phyloP scores from a whole-genome alignment of 2,797 vertebrate genomes.

The Melanotaenia maccullochi region DNA sequence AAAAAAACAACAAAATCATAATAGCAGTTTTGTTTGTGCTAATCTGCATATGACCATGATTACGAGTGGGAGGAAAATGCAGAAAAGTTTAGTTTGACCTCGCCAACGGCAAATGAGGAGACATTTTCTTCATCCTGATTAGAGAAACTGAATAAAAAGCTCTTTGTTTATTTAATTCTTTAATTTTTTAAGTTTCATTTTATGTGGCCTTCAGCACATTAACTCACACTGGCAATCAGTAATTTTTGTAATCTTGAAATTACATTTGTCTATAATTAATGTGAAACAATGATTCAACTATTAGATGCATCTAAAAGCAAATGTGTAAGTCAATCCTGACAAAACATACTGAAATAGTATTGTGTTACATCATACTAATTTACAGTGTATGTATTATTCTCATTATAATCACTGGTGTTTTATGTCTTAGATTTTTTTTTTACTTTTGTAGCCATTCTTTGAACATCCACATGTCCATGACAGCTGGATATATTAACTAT shows the following conservation, averaged over 20 bases:
- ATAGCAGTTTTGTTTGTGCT: not conserved
- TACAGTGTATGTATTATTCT: not conserved
- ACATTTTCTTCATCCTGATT: not conserved
- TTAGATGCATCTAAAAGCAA: not conserved
- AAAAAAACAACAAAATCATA: conserved; percentile 1
- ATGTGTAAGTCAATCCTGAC: not conserved
- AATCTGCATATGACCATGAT: not conserved
- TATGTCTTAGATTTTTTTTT: not conserved
- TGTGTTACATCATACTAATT: not conserved
- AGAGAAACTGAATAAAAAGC: not conserved
- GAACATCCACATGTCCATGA: conserved; percentile 5
- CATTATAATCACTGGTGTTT: not conserved
- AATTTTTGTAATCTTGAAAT: not conserved
- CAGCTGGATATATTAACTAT: conserved; percentile 57
- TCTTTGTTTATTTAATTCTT: not conserved
- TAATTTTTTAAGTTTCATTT: not conserved
- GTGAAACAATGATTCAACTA: not conserved
- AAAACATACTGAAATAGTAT: not conserved
- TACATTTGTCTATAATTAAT: not conserved
- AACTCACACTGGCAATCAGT: not conserved
- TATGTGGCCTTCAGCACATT: not conserved
- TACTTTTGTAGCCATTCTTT: not conserved
- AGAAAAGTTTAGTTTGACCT: not conserved
- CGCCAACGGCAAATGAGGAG: not conserved
- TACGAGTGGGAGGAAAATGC: not conserved